Percentiles rank a stretch among this genome's conserved stretches.
Conservation (phyloP, 1,140 invertebrate species). For the Pogonognathellus flavescens region DNA sequence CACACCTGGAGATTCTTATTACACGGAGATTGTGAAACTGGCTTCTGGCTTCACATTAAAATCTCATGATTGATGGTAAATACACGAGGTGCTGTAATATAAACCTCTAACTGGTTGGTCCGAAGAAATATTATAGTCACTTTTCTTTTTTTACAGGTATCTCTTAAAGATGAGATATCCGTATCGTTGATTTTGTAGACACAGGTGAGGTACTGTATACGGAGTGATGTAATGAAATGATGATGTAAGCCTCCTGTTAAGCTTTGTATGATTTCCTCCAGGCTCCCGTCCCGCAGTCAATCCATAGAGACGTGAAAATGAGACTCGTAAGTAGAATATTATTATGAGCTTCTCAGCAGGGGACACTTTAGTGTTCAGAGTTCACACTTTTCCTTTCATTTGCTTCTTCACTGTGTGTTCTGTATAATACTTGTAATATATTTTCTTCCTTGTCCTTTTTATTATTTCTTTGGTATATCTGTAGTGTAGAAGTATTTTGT, state of each 20-base stretch:
- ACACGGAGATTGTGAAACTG: no score
- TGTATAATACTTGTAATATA: background rate
- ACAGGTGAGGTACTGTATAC: background rate
- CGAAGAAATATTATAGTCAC: no score
- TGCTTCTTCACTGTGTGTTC: constrained; percentile 4
- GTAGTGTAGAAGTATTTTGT: no score
- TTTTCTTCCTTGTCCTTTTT: background rate
- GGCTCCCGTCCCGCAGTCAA: constrained; percentile 30
- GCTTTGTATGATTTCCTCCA: background rate
- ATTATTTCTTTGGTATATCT: no score
- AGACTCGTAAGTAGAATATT: constrained; percentile 22
- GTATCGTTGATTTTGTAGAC: background rate
- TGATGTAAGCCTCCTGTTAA: background rate
- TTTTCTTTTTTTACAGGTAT: no score
- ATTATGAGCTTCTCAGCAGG: constrained; percentile 23
- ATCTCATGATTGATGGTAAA: no score
- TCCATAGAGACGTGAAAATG: constrained; percentile 45
- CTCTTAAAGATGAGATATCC: background rate
- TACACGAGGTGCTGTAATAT: no score
- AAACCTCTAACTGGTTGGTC: no score
- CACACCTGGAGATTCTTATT: constrained; percentile 14
- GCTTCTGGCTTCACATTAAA: no score
- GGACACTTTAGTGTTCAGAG: background rate
- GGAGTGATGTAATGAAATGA: background rate
- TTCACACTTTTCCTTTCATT: constrained; percentile 39